Percentiles rank a stretch among this genome's conserved stretches.
Evolutionary conservation across 2,113 vertebrate genomes (phyloP).

Genomic region (Syrmaticus mikado): DNA sequence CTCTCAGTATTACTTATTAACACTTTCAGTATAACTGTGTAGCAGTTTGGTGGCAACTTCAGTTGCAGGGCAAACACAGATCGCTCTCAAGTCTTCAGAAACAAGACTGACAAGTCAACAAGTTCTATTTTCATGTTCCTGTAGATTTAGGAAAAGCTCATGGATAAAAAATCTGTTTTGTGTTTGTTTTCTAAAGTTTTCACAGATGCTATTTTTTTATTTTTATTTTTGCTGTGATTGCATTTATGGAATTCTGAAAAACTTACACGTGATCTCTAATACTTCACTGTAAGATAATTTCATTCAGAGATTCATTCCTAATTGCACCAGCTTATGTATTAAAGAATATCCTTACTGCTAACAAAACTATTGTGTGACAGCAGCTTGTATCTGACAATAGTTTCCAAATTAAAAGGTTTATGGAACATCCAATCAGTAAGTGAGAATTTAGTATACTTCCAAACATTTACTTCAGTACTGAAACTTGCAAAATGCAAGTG

Average conservation of each 20-base stretch:
- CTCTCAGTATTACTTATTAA: constrained; percentile 68
- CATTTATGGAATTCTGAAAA: neutral
- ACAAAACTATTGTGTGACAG: neutral
- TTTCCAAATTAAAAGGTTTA: neutral
- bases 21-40: neutral
- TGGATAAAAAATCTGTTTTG: neutral
- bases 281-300: neutral
- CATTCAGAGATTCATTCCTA: neutral
- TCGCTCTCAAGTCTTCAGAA: neutral
- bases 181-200: neutral
- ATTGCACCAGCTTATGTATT: neutral
- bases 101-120: neutral
- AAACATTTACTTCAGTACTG: neutral
- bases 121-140: constrained; percentile 25
- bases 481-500: neutral
- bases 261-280: neutral
- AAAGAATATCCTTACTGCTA: neutral
- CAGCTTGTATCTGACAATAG: neutral
- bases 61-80: neutral
- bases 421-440: neutral
- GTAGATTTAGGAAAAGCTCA: neutral
- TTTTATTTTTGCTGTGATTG: neutral
- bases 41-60: neutral
- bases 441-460: neutral
- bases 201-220: neutral